Evolutionary conservation across 2,113 vertebrate genomes (phyloP), one percentile per base, ranked within the genome.

Genomic region (Dolichotis patagonum): DNA sequence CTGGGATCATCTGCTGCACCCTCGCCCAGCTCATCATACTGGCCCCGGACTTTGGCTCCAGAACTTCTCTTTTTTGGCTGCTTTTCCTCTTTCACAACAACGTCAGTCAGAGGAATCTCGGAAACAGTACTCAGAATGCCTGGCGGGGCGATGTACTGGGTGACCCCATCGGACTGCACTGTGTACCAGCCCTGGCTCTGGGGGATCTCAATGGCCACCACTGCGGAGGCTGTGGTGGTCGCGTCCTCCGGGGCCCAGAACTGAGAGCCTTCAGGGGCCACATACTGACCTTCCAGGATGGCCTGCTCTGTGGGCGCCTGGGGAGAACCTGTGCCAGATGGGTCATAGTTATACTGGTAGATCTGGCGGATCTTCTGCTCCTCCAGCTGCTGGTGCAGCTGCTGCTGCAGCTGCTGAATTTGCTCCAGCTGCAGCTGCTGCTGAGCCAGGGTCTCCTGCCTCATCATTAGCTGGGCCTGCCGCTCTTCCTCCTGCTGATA

Each of bases 401-500:
- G 99, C 5, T 99, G 98, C 91, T 99, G 99, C 63, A 99, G 99
- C 88, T 99, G 99, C 73, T 99, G 99, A 82, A 99, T 99, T 98
- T 99, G 99, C 82, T 99, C 99, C 43, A 99, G 98, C 80, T 99
- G 99, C 85, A 99, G 38, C 95, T 99, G 99, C 60, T 99, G 99
- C 96, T 99, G 99, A 14, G 99, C 99, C 96, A 99, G 98, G 0
- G 99, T 99, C 97, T 99, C 99, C 96, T 99, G 99, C 77, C 99
- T 99, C 98, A 99, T 99, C 97, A 99, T 99, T 92, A 99, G 99
- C 80, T 99, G 99, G 85, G 99, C 99, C 97, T 99, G 99, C 58
- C 99, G 98, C 65, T 99, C 99, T 91, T 99, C 99, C 84, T 99
- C 99, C 96, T 99, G 99, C 88, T 99, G 99, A 93, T 99, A 98